These are phyloP conservation scores for Rhabdornis inornatus DNA, from an alignment of 2,113 vertebrate species.

Conservation along the genomic window DNA sequence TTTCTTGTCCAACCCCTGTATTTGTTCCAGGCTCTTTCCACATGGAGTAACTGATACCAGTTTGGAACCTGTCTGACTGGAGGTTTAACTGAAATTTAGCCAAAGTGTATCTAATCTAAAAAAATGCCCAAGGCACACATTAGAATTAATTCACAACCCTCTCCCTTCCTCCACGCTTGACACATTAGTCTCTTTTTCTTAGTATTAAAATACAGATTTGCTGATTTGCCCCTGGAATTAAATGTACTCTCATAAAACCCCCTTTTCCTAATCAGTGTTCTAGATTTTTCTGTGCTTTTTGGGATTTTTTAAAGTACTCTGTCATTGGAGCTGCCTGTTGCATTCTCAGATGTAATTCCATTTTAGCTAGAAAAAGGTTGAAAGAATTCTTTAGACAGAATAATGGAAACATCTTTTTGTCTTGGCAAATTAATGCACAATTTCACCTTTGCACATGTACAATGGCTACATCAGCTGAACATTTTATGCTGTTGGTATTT, in stretches of 20 bases:
- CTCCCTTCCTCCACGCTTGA: not conserved
- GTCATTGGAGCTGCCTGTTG: not conserved
- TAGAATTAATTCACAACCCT: not conserved
- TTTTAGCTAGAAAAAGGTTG: not conserved
- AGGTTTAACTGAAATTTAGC: not conserved
- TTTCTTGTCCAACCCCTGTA: not conserved
- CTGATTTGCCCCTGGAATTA: not conserved
- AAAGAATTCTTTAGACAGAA: not conserved
- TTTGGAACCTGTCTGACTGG: not conserved
- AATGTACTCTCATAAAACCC: not conserved
- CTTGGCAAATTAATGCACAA: not conserved
- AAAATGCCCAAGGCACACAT: not conserved
- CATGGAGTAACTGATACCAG: accelerated
- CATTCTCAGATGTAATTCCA: not conserved
- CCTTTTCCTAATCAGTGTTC: not conserved
- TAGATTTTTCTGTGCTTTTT: not conserved
- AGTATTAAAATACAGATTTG: not conserved
- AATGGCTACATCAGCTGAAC: not conserved
- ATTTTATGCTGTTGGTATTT: not conserved
- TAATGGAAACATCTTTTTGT: not conserved
- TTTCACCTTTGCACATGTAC: not conserved
- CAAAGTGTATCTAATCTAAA: not conserved
- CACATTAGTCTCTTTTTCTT: not conserved
- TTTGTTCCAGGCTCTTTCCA: not conserved
- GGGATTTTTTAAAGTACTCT: not conserved